phyloP scores from a whole-genome alignment of 2,113 vertebrate genomes.

The Pelusios castaneus region DNA sequence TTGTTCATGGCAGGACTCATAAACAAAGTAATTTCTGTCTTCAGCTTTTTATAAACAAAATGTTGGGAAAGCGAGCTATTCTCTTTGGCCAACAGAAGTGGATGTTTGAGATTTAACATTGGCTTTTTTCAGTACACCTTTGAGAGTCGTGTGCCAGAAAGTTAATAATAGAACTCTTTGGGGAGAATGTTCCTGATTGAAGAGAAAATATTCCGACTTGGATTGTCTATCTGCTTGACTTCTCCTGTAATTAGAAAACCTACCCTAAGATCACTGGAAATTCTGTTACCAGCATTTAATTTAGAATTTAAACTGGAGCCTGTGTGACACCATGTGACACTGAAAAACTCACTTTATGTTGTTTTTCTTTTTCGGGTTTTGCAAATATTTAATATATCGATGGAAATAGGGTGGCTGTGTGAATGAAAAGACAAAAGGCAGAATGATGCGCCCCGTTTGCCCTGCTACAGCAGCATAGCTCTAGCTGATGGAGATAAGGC shows the following conservation, averaged over 20 bases:
- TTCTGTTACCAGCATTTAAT: neutral
- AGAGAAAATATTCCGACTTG: neutral
- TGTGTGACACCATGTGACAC: neutral
- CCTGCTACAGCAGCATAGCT: neutral
- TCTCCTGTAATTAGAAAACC: neutral
- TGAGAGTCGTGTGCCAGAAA: neutral
- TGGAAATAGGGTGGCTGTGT: neutral
- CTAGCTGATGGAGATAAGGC: neutral
- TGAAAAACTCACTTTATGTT: neutral
- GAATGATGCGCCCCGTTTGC: neutral
- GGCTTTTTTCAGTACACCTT: neutral
- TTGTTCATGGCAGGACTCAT: neutral
- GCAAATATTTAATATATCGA: neutral
- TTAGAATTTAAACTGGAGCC: neutral
- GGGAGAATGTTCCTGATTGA: conserved; percentile 27
- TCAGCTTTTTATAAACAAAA: neutral
- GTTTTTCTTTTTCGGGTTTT: neutral
- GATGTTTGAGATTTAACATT: neutral
- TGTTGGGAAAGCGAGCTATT: neutral
- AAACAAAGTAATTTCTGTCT: neutral
- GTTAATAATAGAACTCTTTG: neutral
- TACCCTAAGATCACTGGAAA: neutral
- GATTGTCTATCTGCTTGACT: neutral
- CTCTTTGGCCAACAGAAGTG: neutral
- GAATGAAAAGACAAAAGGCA: neutral